These are phyloP conservation scores for Petrocephalus microphthalmus DNA, from an alignment of 2,113 vertebrate species.

Conservation along the genomic window DNA sequence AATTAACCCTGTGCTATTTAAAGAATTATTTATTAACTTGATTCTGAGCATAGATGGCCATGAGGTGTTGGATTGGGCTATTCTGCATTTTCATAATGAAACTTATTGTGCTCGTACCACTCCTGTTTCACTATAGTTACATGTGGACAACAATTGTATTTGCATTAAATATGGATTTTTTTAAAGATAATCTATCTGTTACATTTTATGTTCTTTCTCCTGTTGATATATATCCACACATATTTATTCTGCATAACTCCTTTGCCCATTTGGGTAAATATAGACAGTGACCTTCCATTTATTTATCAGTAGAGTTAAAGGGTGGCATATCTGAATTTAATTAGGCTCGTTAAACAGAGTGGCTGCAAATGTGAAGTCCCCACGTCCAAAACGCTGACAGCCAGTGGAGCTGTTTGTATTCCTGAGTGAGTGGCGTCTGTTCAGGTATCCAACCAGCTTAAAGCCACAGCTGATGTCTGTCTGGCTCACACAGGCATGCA, in stretches of 20 bases:
- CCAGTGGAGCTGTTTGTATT: not conserved
- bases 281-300: not conserved
- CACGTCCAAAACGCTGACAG: not conserved
- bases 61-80: not conserved
- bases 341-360: conserved; percentile 6
- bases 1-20: not conserved
- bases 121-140: not conserved
- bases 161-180: not conserved
- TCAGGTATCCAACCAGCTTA: not conserved
- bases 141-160: not conserved
- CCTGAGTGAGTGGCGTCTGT: not conserved
- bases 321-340: not conserved
- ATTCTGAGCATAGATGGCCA: not conserved
- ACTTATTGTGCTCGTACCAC: not conserved
- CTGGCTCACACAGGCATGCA: not conserved
- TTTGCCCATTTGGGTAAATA: not conserved
- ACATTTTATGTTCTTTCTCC: not conserved
- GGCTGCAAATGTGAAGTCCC: not conserved
- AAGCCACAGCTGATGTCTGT: not conserved
- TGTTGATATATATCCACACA: not conserved
- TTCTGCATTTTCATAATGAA: not conserved
- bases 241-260: not conserved
- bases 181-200: not conserved
- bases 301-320: not conserved
- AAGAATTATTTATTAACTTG: not conserved